phyloP scores from a whole-genome alignment of 2,888 invertebrate species.

The Merodon equestris region DNA sequence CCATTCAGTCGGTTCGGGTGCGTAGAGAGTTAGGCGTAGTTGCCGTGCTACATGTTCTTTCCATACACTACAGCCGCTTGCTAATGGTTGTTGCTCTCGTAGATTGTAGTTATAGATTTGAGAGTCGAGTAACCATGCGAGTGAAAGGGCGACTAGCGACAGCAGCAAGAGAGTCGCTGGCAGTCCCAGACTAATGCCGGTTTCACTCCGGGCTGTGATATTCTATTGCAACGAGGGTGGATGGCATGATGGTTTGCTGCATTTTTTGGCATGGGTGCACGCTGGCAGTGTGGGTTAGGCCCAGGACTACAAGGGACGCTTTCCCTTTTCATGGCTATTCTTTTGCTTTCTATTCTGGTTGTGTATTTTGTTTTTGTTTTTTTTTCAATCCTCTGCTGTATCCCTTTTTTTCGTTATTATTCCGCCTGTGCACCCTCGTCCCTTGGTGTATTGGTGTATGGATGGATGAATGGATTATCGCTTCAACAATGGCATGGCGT shows the following conservation, averaged over 20 bases:
- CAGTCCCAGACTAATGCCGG: background rate
- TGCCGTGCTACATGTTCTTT: too few relatives aligned
- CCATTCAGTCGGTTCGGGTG: constrained; percentile 43
- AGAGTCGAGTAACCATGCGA: constrained; percentile 9
- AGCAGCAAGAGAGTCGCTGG: constrained; percentile 5
- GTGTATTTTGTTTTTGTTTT: constrained; percentile 5
- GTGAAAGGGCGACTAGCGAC: constrained; percentile 48
- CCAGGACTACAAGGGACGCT: constrained; percentile 48
- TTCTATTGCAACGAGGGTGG: constrained; percentile 51
- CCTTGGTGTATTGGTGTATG: too few relatives aligned
- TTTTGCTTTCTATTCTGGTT: too few relatives aligned
- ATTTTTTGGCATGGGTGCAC: constrained; percentile 20
- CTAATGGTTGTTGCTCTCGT: too few relatives aligned
- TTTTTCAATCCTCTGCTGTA: constrained; percentile 8
- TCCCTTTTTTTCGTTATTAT: too few relatives aligned
- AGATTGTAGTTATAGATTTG: constrained; percentile 21
- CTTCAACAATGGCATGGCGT: constrained; percentile 55
- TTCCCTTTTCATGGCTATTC: constrained; percentile 51
- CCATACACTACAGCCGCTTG: too few relatives aligned
- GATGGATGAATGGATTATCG: constrained; percentile 41
- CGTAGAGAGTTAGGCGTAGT: constrained; percentile 41
- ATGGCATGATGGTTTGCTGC: constrained; percentile 16
- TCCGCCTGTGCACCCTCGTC: too few relatives aligned
- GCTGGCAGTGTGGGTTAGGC: constrained; percentile 18
- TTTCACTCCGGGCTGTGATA: too few relatives aligned